phyloP scores from a whole-genome alignment of 2,797 vertebrate species.

The Anguilla pacifica region DNA sequence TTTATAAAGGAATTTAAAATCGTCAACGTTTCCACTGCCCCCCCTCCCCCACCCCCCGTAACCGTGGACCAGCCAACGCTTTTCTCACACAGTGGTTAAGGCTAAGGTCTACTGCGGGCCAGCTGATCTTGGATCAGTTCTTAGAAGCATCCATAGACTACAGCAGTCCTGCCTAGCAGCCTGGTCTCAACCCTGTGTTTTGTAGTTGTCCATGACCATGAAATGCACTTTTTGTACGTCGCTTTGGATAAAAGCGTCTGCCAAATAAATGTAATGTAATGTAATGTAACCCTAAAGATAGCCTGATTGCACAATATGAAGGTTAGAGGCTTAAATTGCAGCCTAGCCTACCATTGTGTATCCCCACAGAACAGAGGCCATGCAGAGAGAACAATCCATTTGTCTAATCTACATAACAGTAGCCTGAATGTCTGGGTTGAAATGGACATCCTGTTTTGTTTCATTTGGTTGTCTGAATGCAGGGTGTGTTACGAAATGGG shows the following conservation, averaged over 20 bases:
- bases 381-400: constrained; percentile 46
- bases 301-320: constrained; percentile 47
- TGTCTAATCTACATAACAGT: constrained; percentile 53
- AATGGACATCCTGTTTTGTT: constrained; percentile 77
- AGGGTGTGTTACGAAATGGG: constrained; percentile 27
- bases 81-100: neutral
- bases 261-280: too few relatives aligned
- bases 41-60: too few relatives aligned
- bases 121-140: neutral
- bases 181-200: neutral
- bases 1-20: neutral
- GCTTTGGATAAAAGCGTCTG: too few relatives aligned
- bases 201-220: too few relatives aligned
- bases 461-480: constrained; percentile 75
- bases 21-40: too few relatives aligned
- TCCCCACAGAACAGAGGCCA: constrained; percentile 53
- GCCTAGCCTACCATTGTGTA: neutral
- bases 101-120: neutral
- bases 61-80: neutral
- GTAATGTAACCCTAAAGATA: neutral
- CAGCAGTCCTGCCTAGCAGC: neutral
- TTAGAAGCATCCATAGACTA: neutral
- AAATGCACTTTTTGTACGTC: too few relatives aligned
- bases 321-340: constrained; percentile 50
- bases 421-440: constrained; percentile 78